phyloP scores from a whole-genome alignment of 2,888 invertebrate genomes.

The Heliothis peltigera region DNA sequence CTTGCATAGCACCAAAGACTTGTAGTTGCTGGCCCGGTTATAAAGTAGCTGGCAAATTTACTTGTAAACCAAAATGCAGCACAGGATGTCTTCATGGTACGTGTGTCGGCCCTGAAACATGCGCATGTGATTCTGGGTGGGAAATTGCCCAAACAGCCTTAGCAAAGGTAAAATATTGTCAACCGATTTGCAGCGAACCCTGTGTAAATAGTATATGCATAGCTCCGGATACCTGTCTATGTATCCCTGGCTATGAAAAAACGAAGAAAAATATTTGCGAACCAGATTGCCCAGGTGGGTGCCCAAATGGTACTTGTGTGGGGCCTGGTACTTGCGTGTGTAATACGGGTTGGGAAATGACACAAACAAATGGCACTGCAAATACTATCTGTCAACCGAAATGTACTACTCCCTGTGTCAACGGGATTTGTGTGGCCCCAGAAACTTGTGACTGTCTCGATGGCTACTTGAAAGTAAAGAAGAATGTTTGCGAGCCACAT shows the following conservation, averaged over 20 bases:
- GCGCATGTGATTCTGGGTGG: constrained; percentile 16
- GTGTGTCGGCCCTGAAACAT: constrained; percentile 14
- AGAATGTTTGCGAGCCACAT: constrained; percentile 24
- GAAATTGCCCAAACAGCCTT: not conserved
- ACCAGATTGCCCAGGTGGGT: constrained; percentile 7
- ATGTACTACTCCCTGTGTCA: constrained; percentile 26
- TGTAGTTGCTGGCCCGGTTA: constrained; percentile 16
- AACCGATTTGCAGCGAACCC: constrained; percentile 10
- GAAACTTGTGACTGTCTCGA: constrained; percentile 29
- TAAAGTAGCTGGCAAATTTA: not conserved
- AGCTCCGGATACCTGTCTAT: constrained; percentile 9
- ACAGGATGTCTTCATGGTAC: constrained; percentile 4
- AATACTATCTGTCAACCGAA: constrained; percentile 15
- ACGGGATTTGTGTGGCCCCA: constrained; percentile 29
- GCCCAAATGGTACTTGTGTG: constrained; percentile 7
- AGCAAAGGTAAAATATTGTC: not conserved
- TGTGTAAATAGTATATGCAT: constrained; percentile 14
- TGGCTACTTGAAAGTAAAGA: constrained; percentile 4
- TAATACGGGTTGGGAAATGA: constrained; percentile 16
- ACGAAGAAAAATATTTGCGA: not conserved
- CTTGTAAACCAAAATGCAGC: constrained; percentile 43
- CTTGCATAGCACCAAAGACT: not conserved
- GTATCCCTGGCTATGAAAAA: not conserved
- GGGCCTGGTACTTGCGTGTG: constrained; percentile 8
- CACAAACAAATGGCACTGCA: not conserved